Percentiles rank a stretch among this genome's conserved stretches.
Evolutionary conservation across 1,140 invertebrate genomes (phyloP).

Genomic region (Mya arenaria): DNA sequence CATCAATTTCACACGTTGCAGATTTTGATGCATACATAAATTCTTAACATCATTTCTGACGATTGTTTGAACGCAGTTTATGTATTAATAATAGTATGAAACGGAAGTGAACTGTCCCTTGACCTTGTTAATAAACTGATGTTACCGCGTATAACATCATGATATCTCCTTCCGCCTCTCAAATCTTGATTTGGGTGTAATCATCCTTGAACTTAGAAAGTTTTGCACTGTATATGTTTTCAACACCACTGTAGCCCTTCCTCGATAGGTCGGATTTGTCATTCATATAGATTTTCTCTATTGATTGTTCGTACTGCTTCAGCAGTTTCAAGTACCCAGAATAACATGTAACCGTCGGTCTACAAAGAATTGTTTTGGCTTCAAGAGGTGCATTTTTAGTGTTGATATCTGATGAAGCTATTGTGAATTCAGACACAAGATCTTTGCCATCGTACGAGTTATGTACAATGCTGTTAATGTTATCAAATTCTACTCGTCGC

Average conservation of each 20-base stretch:
- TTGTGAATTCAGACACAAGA: background rate
- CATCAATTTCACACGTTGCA: background rate
- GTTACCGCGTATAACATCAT: background rate
- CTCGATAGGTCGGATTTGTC: conserved; percentile 2
- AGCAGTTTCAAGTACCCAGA: conserved; percentile 1
- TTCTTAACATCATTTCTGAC: background rate
- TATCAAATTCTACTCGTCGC: background rate
- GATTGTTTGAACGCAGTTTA: background rate
- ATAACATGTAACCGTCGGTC: background rate
- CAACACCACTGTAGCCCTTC: background rate
- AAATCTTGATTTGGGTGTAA: background rate
- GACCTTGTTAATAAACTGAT: background rate
- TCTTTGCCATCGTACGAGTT: background rate
- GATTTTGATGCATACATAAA: background rate
- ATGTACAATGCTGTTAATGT: background rate
- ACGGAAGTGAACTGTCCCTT: background rate
- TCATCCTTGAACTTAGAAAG: background rate
- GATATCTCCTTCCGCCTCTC: background rate
- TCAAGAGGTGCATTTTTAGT: background rate
- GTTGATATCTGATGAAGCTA: background rate
- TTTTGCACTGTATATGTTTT: background rate
- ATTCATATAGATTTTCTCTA: conserved; percentile 13
- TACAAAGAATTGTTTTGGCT: background rate
- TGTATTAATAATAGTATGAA: background rate
- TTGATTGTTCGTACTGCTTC: conserved; percentile 11